Conservation (phyloP, 2,797 vertebrate species). For the Peromyscus eremicus region DNA sequence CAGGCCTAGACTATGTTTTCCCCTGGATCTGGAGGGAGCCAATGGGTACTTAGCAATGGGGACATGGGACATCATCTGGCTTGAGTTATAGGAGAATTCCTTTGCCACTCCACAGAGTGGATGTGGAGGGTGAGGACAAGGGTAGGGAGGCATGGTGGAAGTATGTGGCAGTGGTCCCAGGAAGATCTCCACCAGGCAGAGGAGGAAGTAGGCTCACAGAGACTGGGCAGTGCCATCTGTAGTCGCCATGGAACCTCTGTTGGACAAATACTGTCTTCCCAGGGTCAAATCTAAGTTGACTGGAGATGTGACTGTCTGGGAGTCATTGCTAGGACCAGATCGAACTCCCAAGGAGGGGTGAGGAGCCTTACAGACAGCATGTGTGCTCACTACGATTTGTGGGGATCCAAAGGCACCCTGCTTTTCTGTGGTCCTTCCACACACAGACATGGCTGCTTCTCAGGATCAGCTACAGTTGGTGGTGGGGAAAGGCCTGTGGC, state of each 20-base stretch:
- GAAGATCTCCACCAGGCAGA: neutral
- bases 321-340: neutral
- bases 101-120: neutral
- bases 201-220: neutral
- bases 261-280: neutral
- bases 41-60: neutral
- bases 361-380: rapidly evolving
- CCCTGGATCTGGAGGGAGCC: neutral
- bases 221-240: neutral
- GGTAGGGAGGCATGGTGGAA: neutral
- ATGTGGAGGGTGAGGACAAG: neutral
- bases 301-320: neutral
- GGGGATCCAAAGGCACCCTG: neutral
- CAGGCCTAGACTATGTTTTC: neutral
- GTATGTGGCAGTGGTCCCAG: neutral
- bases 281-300: neutral
- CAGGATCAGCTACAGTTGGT: rapidly evolving
- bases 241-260: neutral
- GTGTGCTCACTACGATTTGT: no score
- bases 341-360: rapidly evolving
- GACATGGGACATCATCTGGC: neutral
- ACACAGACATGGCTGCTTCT: rapidly evolving
- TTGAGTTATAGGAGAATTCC: no score
- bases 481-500: no score
- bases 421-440: rapidly evolving